Base-by-base conservation (phyloP, 2,888 invertebrate species). In the Brachypalpus laphriformis region DNA sequence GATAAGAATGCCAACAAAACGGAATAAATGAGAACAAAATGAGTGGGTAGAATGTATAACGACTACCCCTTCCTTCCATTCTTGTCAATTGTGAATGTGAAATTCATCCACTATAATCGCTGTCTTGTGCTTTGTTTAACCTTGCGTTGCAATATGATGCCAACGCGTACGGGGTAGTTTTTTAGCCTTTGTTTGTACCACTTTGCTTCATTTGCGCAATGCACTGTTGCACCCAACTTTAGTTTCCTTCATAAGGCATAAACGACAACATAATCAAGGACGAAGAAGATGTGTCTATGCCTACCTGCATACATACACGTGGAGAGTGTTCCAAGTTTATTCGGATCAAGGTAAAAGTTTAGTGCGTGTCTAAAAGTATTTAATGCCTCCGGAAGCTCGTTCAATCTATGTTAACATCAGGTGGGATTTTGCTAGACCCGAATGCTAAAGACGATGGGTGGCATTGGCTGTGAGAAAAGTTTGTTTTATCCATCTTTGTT, bases 361-460 rank as follows among this genome's bases (percentile, higher is more conserved):
- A 42, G 90, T 91, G 91, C 91, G 91, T 91, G 91, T 91, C 91
- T 90, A 89, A 88, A 88, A 89, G 90, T 89, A 91, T 90, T 91
- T 91, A 90, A 89, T 90, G 89, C 89, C 88, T 88, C 90, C 90
- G 91, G 91, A 91, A 91, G 90, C 89, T 89, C 89, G 89, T 90
- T 90, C 90, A 91, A 91, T 91, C 90, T 91, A 90, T 90, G 90
- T 90, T 90, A 89, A 90, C 87, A 88, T 87, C 87, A 83, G 66
- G 74, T 83, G 83, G 78, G 63, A 83, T 78, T 80, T 80, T 74
- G 72, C 42, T 74, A 25, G 57, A 80, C 59, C 59, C 49, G 34
- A 45, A 37, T 61, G 37, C 68, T 49, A 49, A 68, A 28, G 61
- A 63, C 34, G 63, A 22, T 59, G 56, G 49, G 57, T 47, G 57